Conservation (phyloP, 1,140 invertebrate species). For the Gryon sp. region DNA sequence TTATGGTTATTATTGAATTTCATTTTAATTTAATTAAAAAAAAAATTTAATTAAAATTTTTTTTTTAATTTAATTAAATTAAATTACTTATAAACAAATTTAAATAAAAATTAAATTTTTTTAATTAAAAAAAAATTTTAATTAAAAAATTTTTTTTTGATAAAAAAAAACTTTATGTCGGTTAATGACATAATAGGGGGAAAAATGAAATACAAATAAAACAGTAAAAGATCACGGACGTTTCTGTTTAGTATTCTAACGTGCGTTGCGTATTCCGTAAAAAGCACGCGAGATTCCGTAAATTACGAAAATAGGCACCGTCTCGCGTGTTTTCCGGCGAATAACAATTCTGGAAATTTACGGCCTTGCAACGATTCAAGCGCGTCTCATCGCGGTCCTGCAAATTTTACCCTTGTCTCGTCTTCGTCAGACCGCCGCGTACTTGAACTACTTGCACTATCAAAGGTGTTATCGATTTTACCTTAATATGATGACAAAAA, state of each 20-base stretch:
- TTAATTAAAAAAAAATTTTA: no score
- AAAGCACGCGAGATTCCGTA: slow-evolving; percentile 59
- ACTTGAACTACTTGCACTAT: slow-evolving; percentile 65
- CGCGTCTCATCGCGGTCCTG: slow-evolving; percentile 50
- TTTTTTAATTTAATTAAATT: no score
- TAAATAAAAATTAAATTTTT: no score
- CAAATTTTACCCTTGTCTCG: slow-evolving; percentile 64
- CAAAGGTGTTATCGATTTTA: slow-evolving; percentile 60
- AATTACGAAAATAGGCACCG: slow-evolving; percentile 56
- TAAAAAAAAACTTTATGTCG: no score
- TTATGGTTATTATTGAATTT: no score
- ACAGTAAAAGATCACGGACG: slow-evolving; percentile 51
- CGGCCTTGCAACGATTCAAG: slow-evolving; percentile 51
- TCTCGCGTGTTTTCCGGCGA: slow-evolving; percentile 48
- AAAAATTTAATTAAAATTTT: no score
- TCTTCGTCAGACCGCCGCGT: slow-evolving; percentile 56
- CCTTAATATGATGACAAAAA: no score
- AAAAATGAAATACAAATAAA: slow-evolving; percentile 37
- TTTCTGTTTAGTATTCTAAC: slow-evolving; percentile 49
- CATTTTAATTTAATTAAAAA: no score
- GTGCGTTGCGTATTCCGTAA: slow-evolving; percentile 17
- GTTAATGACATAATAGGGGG: slow-evolving; percentile 44
- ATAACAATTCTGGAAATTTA: slow-evolving; percentile 50
- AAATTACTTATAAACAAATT: no score
- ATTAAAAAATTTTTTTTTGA: slow-evolving; percentile 10